Conservation (phyloP, 1,140 invertebrate species). For the Bathynomus jamesi region DNA sequence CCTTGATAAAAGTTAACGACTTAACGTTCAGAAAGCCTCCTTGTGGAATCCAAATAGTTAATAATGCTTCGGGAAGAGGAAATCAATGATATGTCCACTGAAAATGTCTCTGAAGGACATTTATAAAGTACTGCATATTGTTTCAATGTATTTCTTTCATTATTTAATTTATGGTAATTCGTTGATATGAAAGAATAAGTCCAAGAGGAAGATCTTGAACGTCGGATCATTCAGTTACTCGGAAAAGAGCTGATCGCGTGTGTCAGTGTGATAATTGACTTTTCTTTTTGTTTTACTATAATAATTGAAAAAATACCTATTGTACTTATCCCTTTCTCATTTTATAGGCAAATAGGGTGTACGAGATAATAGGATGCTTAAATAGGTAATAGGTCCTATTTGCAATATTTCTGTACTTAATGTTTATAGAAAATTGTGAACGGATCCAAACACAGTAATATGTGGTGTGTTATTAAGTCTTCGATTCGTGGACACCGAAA, state of each 20-base stretch:
- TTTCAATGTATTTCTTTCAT: not conserved
- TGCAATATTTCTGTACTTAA: no score
- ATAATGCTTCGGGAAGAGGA: no score
- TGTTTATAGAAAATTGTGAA: no score
- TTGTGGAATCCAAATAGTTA: no score
- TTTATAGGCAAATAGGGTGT: no score
- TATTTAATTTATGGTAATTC: no score
- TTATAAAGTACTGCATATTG: not conserved
- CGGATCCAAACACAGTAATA: not conserved
- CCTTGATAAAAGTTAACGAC: no score
- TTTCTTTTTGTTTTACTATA: not conserved
- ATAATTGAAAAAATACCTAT: not conserved
- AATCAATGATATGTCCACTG: conserved; percentile 1
- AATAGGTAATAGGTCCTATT: not conserved
- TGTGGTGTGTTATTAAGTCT: not conserved
- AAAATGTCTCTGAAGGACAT: conserved; percentile 1
- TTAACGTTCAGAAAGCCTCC: not conserved
- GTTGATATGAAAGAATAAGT: not conserved
- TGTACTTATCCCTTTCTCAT: not conserved
- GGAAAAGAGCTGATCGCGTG: not conserved
- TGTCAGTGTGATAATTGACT: not conserved
- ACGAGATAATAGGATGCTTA: not conserved
- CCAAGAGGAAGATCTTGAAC: not conserved
- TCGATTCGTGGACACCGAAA: not conserved
- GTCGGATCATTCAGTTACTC: not conserved